Evolutionary conservation across 2,797 vertebrate species (phyloP).

Genomic region (Pteropus rufus): DNA sequence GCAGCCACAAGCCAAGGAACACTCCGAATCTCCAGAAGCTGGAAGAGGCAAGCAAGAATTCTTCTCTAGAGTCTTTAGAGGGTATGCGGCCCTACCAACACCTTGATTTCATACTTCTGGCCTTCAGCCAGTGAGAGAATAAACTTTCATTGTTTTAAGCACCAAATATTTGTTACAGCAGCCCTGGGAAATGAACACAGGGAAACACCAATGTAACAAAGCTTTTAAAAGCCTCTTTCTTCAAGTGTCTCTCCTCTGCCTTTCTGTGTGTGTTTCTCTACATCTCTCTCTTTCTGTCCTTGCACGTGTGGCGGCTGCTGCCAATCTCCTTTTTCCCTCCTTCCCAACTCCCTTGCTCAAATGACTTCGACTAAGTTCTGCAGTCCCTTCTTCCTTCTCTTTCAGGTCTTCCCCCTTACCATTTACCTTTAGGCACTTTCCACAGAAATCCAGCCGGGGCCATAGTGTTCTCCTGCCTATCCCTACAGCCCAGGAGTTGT

Average conservation of each 20-base stretch:
- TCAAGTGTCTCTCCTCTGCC: not conserved
- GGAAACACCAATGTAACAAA: not conserved
- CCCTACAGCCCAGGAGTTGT: not conserved
- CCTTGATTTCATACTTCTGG: not conserved
- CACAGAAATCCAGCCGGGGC: not conserved
- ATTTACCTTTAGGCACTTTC: not conserved
- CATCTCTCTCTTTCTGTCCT: not conserved
- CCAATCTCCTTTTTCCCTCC: not conserved
- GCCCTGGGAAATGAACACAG: not conserved
- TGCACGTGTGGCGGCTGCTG: not conserved
- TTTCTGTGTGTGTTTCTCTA: not conserved
- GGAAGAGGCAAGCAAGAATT: not conserved
- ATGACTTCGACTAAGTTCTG: not conserved
- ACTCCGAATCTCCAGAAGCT: not conserved
- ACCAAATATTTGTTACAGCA: not conserved
- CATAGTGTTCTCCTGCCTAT: not conserved
- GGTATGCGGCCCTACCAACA: accelerated
- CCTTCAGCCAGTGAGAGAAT: not conserved
- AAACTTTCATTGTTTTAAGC: not conserved
- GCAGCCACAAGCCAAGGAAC: not conserved
- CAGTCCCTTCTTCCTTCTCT: not conserved
- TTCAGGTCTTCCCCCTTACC: not conserved
- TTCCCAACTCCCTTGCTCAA: not conserved
- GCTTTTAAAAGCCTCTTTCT: not conserved
- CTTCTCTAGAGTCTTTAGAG: not conserved